phyloP scores from a whole-genome alignment of 2,888 invertebrate genomes.

The Andrena minutula region DNA sequence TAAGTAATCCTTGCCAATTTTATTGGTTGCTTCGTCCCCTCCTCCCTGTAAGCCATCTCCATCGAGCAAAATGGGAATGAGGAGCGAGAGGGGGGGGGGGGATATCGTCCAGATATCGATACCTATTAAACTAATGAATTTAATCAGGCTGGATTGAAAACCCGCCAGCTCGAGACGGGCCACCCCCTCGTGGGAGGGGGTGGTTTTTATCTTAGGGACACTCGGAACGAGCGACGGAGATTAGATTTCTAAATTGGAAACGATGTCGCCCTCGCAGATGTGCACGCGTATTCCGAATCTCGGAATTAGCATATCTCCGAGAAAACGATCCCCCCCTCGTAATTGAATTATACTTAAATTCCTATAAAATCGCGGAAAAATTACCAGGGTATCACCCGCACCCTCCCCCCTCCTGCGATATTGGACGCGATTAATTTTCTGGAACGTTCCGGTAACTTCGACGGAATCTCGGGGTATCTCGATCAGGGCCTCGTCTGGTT shows the following conservation, averaged over 20 bases:
- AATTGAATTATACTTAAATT: constrained; percentile 85
- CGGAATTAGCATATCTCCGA: constrained; percentile 85
- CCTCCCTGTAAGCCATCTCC: constrained; percentile 17
- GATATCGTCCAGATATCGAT: constrained; percentile 83
- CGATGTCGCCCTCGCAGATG: constrained; percentile 71
- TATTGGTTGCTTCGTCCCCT: constrained; percentile 73
- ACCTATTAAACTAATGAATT: constrained; percentile 85
- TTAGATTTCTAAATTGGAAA: constrained; percentile 85
- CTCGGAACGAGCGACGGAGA: constrained; percentile 84
- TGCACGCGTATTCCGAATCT: constrained; percentile 61
- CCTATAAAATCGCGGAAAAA: constrained; percentile 85
- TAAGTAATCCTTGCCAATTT: constrained; percentile 82
- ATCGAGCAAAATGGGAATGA: constrained; percentile 32
- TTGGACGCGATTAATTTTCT: constrained; percentile 83
- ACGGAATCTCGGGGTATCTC: constrained; percentile 55
- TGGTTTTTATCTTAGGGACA: constrained; percentile 76
- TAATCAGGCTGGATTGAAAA: constrained; percentile 82
- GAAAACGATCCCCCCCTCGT: constrained; percentile 83
- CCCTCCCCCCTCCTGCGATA: constrained; percentile 59
- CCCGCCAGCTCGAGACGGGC: constrained; percentile 67
- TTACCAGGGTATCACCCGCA: constrained; percentile 73
- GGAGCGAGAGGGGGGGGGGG: constrained; percentile 36
- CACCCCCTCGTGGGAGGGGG: constrained; percentile 19
- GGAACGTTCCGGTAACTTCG: constrained; percentile 79
- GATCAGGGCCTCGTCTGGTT: constrained; percentile 42